phyloP scores from a whole-genome alignment of 2,113 vertebrate species.

The Eudorcas thomsonii region DNA sequence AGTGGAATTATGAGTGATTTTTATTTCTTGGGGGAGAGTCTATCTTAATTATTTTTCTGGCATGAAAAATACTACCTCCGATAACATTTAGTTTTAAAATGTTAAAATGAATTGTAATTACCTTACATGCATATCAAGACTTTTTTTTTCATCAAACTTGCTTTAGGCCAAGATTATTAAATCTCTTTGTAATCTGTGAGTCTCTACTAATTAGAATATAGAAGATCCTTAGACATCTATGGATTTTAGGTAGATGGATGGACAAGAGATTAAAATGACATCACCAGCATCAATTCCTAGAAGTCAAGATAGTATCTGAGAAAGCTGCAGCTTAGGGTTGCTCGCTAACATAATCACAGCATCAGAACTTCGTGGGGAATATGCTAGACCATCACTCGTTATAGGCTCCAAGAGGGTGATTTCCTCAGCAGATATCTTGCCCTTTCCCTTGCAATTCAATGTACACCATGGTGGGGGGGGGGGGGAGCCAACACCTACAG shows the following conservation, averaged over 20 bases:
- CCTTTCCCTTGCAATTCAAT: background rate
- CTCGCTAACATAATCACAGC: background rate
- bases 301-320: background rate
- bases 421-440: background rate
- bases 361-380: background rate
- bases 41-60: background rate
- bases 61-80: conserved; percentile 13
- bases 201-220: background rate
- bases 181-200: background rate
- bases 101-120: background rate
- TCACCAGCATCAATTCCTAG: background rate
- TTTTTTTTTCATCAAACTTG: background rate
- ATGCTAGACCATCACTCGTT: background rate
- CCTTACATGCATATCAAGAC: background rate
- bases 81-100: conserved; percentile 14
- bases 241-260: conserved; percentile 16
- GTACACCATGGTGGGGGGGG: no score
- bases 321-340: background rate
- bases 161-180: background rate
- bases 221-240: background rate
- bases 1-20: background rate
- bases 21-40: background rate
- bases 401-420: background rate
- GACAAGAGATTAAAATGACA: conserved; percentile 9
- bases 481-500: background rate